phyloP scores from a whole-genome alignment of 2,113 vertebrate genomes.

The Notarius quadriscutis region DNA sequence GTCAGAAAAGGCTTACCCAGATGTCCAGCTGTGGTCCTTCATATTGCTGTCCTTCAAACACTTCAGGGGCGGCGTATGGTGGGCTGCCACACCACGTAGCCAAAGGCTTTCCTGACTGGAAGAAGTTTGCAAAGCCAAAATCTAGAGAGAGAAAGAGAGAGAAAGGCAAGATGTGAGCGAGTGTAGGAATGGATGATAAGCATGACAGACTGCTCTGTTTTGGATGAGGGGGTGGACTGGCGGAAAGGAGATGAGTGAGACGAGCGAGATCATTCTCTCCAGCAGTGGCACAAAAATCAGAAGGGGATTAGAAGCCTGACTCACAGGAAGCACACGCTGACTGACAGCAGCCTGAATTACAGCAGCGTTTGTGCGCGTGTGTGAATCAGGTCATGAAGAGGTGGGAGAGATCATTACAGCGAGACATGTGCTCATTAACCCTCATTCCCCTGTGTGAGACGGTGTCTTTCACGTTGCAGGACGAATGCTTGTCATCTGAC shows the following conservation, averaged over 20 bases:
- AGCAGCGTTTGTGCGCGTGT: background rate
- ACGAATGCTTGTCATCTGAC: conserved; percentile 9
- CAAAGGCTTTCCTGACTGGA: conserved; percentile 89
- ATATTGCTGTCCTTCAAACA: conserved; percentile 97
- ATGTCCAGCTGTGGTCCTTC: conserved; percentile 98
- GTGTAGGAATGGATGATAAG: background rate
- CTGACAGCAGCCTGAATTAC: conserved; percentile 4
- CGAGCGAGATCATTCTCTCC: conserved; percentile 1
- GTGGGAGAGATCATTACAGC: conserved; percentile 19
- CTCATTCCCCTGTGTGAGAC: background rate
- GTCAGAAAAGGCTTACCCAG: conserved; percentile 78
- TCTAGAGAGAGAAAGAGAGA: conserved; percentile 68
- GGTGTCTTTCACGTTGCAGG: background rate
- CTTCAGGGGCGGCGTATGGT: conserved; percentile 94
- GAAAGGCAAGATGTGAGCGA: background rate
- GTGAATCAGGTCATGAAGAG: conserved; percentile 15
- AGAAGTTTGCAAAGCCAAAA: conserved; percentile 99
- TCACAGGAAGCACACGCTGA: conserved; percentile 22
- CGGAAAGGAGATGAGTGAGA: conserved; percentile 15
- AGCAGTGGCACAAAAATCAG: background rate
- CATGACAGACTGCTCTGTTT: conserved; percentile 17
- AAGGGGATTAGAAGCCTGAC: conserved; percentile 30
- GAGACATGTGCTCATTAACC: conserved; percentile 20
- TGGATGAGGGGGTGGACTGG: conserved; percentile 17
- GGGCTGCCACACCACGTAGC: conserved; percentile 97